Evolutionary conservation across 2,888 invertebrate species (phyloP), one percentile per base, ranked within the genome.

Genomic region (Drosophila maculinotata): DNA sequence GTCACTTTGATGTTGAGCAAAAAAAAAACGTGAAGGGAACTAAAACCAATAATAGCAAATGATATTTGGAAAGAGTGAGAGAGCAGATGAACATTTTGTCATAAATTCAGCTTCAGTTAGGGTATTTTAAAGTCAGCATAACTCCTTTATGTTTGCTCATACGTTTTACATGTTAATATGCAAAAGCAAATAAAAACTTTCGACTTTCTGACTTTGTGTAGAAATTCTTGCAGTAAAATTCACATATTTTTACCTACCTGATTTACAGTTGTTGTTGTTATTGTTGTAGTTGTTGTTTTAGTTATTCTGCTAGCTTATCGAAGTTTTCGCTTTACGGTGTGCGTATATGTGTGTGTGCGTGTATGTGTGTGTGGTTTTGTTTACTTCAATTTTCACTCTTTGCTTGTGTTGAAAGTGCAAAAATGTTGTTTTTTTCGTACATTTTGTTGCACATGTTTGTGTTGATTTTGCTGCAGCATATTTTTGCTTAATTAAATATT

Each of bases 401-500:
- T 20, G 2, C 26, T 25, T 68, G 56, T 62, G 68, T 47, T 54
- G 20, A 64, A 57, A 51, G 39, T 57, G 35, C 26, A 58, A 49
- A 48, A 71, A 47, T 47, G 33, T 25, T 14, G 20, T n/a, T 28
- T 38, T 31, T 45, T 52, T 39, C 38, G n/a, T 17, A 45, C 3
- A 6, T n/a, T n/a, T 17, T 15, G 17, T 10, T 49, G 35, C 35
- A 49, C 39, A 38, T 48, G 56, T 38, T 53, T 70, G 48, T 67
- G 79, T 82, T 73, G 64, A 69, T 70, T 68, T 62, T 62, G 20
- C 68, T 45, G 74, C 68, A 79, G 51, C 74, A 68, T 77, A 76
- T 79, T 83, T 80, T 71, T 86, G 77, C 80, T 83, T 81, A 86
- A 83, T 83, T 80, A 86, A 86, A 81, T 81, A 86, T 83, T 76